A percentile compares a stretch with the other conserved stretches of the same genome.
Conservation (phyloP, 2,113 vertebrate species). For the Girardinichthys multiradiatus region DNA sequence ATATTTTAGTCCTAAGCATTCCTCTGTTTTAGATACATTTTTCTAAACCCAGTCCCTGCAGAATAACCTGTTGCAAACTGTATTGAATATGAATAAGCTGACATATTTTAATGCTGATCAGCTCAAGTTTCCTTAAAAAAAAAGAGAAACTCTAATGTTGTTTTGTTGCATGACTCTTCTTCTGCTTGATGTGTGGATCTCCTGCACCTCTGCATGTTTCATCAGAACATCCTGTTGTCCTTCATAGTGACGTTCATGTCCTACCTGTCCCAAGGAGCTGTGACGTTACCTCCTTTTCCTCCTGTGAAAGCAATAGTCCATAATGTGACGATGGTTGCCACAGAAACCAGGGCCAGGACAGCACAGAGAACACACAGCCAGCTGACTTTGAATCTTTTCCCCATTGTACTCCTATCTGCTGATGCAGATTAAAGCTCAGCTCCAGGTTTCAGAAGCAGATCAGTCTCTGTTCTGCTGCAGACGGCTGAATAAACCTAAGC, state of each 20-base stretch:
- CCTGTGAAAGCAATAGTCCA: conserved; percentile 79
- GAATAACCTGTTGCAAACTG: not conserved
- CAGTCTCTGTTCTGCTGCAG: not conserved
- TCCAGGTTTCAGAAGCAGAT: not conserved
- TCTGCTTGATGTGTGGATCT: not conserved
- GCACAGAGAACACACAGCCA: conserved; percentile 77
- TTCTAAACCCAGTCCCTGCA: too few relatives aligned
- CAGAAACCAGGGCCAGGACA: conserved; percentile 72
- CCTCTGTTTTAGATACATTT: not conserved
- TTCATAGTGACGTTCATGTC: accelerated
- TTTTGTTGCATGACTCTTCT: too few relatives aligned
- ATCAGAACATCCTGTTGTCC: not conserved
- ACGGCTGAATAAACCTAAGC: not conserved
- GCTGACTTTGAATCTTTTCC: conserved; percentile 81
- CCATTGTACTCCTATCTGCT: conserved; percentile 64
- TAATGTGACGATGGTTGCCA: conserved; percentile 84
- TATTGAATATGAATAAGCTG: not conserved
- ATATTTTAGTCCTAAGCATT: too few relatives aligned
- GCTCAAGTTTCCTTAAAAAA: too few relatives aligned
- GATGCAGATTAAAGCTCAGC: not conserved
- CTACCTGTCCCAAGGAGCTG: conserved; percentile 47
- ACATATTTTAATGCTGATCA: not conserved
- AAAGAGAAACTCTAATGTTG: too few relatives aligned
- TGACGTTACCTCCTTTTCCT: conserved; percentile 24
- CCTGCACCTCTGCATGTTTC: not conserved